Conservation (phyloP, 2,113 vertebrate genomes). For the Hyaena hyaena region DNA sequence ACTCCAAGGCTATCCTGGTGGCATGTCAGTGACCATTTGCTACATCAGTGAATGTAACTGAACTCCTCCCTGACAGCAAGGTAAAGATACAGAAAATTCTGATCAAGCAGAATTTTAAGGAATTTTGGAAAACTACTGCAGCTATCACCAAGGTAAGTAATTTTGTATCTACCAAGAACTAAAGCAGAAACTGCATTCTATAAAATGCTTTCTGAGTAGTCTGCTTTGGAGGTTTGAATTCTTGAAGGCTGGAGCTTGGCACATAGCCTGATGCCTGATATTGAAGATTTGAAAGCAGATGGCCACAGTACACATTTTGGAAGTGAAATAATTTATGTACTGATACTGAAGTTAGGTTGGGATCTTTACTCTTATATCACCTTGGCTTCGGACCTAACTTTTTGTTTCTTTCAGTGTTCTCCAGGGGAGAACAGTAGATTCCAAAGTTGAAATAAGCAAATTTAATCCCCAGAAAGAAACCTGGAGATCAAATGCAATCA, state of each 20-base stretch:
- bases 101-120: not conserved
- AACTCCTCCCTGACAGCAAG: not conserved
- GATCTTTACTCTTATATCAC: not conserved
- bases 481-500: not conserved
- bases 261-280: not conserved
- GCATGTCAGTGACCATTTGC: not conserved
- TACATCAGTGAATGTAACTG: not conserved
- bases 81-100: not conserved
- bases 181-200: conserved; percentile 1
- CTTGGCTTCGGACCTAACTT: not conserved
- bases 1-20: not conserved
- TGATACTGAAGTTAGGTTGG: not conserved
- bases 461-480: conserved; percentile 39
- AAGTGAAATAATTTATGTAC: conserved; percentile 42
- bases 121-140: not conserved
- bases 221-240: not conserved
- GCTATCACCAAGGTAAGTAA: not conserved
- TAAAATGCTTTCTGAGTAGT: not conserved
- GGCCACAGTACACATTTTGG: not conserved
- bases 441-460: conserved; percentile 10
- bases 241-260: not conserved
- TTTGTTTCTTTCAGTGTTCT: conserved; percentile 26
- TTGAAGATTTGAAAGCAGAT: not conserved
- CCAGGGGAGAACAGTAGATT: not conserved
- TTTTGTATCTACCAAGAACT: conserved; percentile 4